Conservation (phyloP, 1,140 invertebrate genomes). For the Danaus plexippus region DNA sequence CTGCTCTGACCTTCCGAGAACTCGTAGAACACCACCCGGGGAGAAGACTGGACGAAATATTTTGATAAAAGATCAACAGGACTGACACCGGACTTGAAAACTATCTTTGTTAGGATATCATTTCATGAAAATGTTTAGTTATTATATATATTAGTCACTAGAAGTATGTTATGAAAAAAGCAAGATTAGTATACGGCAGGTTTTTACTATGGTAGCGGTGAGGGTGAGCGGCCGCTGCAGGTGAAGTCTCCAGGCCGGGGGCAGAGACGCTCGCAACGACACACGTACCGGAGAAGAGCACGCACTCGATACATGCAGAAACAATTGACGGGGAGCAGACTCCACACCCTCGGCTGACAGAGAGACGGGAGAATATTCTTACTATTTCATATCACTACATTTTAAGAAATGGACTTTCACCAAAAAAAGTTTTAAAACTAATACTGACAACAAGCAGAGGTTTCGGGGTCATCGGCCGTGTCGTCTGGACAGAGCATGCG, state of each 20-base stretch:
- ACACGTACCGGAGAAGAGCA: slow-evolving; percentile 28
- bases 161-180: no score
- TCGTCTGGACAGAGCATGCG: slow-evolving; percentile 53
- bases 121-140: no score
- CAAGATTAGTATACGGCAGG: background rate
- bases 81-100: no score
- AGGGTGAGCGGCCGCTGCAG: slow-evolving; percentile 18
- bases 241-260: slow-evolving; percentile 31
- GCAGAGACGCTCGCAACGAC: slow-evolving; percentile 32
- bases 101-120: no score
- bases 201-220: slow-evolving; percentile 23
- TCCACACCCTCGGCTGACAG: slow-evolving; percentile 4
- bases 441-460: slow-evolving; percentile 25
- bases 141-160: no score
- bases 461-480: slow-evolving; percentile 16
- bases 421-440: background rate
- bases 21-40: slow-evolving; percentile 39
- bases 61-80: no score
- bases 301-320: slow-evolving; percentile 44
- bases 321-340: slow-evolving; percentile 25
- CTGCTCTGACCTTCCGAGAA: slow-evolving; percentile 34
- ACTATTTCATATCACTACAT: no score
- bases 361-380: background rate
- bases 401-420: no score
- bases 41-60: slow-evolving; percentile 27